Percentiles rank a stretch among this genome's conserved stretches.
These are phyloP conservation scores for Drosophila melanosoma DNA, from an alignment of 2,888 invertebrate species.

Conservation along the genomic window DNA sequence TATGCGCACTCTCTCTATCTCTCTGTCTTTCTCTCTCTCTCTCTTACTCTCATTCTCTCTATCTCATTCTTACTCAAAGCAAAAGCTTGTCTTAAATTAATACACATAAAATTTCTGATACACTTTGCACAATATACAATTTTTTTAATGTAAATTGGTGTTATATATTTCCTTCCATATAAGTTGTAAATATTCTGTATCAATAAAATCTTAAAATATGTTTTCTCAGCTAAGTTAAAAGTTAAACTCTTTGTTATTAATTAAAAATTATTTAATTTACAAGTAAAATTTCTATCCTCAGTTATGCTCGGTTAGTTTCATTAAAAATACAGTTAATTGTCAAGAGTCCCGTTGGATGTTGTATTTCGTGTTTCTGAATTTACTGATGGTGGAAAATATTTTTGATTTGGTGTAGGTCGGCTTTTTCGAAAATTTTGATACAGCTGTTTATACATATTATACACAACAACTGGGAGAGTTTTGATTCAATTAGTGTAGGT, in stretches of 20 bases:
- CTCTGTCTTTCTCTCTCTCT: neutral
- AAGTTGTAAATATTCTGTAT: neutral
- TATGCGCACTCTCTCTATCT: constrained; percentile 26
- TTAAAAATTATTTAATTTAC: neutral
- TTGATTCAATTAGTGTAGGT: neutral
- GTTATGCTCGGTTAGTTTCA: neutral
- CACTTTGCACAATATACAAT: neutral
- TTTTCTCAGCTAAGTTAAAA: neutral
- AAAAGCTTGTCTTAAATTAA: constrained; percentile 3
- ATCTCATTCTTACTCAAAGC: constrained; percentile 19
- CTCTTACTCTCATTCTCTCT: neutral
- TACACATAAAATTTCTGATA: neutral
- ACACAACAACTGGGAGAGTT: neutral
- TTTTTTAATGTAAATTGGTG: too few relatives aligned
- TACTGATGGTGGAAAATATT: neutral
- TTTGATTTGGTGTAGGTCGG: neutral
- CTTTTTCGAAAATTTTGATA: neutral
- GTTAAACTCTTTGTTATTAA: neutral
- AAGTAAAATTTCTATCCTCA: neutral
- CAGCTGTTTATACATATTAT: neutral
- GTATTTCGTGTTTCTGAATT: neutral
- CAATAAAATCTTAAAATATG: neutral
- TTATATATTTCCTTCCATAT: neutral
- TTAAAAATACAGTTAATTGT: neutral
- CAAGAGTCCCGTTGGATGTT: neutral